These are phyloP conservation scores for Melinopterus prodromus DNA, from an alignment of 2,888 invertebrate species.

Conservation along the genomic window DNA sequence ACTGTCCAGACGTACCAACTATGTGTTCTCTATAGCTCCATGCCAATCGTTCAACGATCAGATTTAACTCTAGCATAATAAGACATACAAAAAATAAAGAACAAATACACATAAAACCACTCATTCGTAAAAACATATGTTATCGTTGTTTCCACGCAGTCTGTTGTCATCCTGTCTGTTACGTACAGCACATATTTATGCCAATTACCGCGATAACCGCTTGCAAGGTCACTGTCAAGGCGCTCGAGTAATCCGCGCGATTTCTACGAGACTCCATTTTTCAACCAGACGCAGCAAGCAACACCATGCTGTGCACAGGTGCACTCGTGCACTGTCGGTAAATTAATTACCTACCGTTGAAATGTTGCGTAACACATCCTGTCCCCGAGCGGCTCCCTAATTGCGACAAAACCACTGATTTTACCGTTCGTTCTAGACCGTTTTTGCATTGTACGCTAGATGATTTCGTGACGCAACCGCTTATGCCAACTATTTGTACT, in stretches of 20 bases:
- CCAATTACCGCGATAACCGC: not conserved
- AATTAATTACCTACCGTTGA: conserved; percentile 4
- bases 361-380: not conserved
- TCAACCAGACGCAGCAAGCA: not conserved
- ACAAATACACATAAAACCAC: not conserved
- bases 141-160: not conserved
- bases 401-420: not conserved
- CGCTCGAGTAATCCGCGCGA: not conserved
- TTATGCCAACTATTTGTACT: not conserved
- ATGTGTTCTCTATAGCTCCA: too few species aligned
- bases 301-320: not conserved
- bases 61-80: too few species aligned
- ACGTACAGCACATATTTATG: not conserved
- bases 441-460: not conserved
- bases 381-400: not conserved
- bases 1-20: too few species aligned
- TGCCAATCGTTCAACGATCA: too few species aligned
- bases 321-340: not conserved
- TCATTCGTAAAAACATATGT: not conserved
- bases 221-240: not conserved
- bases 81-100: not conserved
- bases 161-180: not conserved
- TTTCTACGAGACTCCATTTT: not conserved
- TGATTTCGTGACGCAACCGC: not conserved
- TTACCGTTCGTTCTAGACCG: not conserved